Conservation (phyloP, 2,888 invertebrate genomes). For the Stenolophus ochropezus region DNA sequence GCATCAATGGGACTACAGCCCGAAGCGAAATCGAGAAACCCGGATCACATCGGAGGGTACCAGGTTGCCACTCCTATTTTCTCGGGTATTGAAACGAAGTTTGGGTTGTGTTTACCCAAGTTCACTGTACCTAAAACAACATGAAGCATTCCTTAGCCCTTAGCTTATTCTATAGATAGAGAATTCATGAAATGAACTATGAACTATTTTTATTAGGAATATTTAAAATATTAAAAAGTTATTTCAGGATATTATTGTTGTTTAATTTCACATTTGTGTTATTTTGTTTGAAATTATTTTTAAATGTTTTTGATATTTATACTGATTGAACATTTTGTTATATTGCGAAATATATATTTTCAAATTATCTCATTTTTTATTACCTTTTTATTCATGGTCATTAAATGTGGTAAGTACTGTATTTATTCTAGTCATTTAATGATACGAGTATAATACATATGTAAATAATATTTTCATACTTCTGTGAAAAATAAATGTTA, state of each 20-base stretch:
- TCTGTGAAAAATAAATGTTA: too few species aligned
- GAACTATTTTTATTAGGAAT: constrained; percentile 45
- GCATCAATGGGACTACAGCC: constrained; percentile 76
- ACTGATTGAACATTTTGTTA: constrained; percentile 10
- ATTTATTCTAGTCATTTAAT: not conserved
- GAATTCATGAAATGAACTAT: not conserved
- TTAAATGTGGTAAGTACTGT: not conserved
- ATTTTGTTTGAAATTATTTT: constrained; percentile 23
- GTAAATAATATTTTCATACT: too few species aligned
- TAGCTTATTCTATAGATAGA: constrained; percentile 12
- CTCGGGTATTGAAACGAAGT: constrained; percentile 97
- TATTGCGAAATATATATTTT: constrained; percentile 51
- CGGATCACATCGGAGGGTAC: constrained; percentile 98
- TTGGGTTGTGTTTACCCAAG: constrained; percentile 94
- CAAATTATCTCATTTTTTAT: constrained; percentile 3
- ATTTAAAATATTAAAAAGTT: constrained; percentile 11
- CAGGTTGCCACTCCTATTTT: constrained; percentile 96
- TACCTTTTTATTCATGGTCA: not conserved
- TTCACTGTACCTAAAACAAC: constrained; percentile 68
- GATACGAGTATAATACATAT: too few species aligned
- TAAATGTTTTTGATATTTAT: constrained; percentile 51
- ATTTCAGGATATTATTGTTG: constrained; percentile 34
- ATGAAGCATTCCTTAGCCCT: constrained; percentile 19
- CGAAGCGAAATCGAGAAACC: constrained; percentile 82
- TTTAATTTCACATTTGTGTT: constrained; percentile 5